Base-by-base conservation (phyloP, 1,140 invertebrate genomes). In the Trinorchestia longiramus region DNA sequence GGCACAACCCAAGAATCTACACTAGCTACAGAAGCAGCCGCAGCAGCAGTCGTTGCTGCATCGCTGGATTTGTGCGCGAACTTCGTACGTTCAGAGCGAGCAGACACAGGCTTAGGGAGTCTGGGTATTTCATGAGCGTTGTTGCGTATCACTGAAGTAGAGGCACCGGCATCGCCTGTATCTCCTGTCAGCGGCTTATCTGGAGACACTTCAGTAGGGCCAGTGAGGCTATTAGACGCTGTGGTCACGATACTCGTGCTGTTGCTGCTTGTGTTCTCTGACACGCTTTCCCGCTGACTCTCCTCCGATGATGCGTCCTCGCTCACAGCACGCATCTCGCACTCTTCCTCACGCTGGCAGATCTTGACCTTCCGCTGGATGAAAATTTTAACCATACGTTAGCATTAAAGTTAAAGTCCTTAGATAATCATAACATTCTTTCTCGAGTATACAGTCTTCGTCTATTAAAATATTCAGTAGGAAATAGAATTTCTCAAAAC, bases 271-370 rank as follows among this genome's bases (percentile, higher is more conserved):
- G 96, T 95, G n/a, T 96, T 91, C 53, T 95, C 77, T 3, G 96
- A 96, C 47, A 96, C 95, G 43, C 62, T 91, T 17, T 96, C 95
- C 45, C 90, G 91, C 43, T 96, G 95, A 95, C 91, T 77, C 77
- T 96, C 96, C 95, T 96, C 96, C 17, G 95, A 96, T 4, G 96
- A 96, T 28, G 57, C 36, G 17, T 96, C 94, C 77, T 96, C 96
- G 43, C 95, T 94, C 40, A 95, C 96, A 28, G 87, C 95, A 23
- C 96, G 95, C 19, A 62, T 47, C 43, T 96, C 96, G 45, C 96
- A 95, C 95, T 96, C 96, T 11, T 53, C 47, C 91, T 96, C 53
- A 95, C 96, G 96, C 96, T 43, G 95, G 95, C 77, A 96, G 95
- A 88, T 95, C 96, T 95, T 96, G 95, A 95, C 43, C 88, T 43